Evolutionary conservation across 2,113 vertebrate species (phyloP).

Genomic region (Eulemur macaco): DNA sequence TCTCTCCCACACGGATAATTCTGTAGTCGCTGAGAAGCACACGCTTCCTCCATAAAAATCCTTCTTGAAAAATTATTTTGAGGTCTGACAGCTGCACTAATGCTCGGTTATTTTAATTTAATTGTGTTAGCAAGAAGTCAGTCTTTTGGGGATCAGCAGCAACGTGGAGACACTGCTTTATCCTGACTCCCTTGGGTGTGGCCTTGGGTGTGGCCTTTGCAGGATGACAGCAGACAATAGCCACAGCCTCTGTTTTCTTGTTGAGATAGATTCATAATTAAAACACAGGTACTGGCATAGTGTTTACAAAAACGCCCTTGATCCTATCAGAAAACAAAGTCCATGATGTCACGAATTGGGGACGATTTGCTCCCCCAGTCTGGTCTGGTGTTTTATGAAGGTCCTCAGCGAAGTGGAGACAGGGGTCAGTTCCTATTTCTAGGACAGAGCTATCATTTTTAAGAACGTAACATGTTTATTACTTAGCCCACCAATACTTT

Average conservation of each 20-base stretch:
- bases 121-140: neutral
- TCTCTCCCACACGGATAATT: neutral
- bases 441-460: neutral
- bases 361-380: too few species aligned
- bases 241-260: neutral
- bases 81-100: neutral
- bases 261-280: neutral
- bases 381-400: neutral
- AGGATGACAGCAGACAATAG: accelerated
- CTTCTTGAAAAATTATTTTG: neutral
- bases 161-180: accelerated
- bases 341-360: accelerated
- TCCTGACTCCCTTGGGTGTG: neutral
- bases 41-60: neutral
- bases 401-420: accelerated
- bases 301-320: neutral
- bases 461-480: too few species aligned
- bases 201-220: neutral
- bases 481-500: neutral
- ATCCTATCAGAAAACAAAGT: too few species aligned
- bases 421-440: neutral
- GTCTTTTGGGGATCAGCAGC: accelerated
- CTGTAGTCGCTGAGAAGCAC: neutral
- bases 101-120: neutral
- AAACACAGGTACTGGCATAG: neutral